Percentiles rank a stretch among this genome's conserved stretches.
phyloP scores from a whole-genome alignment of 1,140 invertebrate species.

The Euura saliciscinereae region DNA sequence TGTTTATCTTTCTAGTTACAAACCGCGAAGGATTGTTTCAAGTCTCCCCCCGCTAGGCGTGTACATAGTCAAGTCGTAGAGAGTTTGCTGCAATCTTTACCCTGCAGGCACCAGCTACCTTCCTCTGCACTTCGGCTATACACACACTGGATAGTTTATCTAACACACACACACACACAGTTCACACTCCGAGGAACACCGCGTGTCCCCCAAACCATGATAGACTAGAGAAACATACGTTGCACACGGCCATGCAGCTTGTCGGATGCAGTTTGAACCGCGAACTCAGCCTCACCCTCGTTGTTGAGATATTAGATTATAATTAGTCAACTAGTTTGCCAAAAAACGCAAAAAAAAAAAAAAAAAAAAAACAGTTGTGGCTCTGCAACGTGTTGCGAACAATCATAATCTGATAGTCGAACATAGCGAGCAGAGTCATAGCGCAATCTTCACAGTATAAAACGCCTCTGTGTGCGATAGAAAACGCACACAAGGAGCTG shows the following conservation, averaged over 20 bases:
- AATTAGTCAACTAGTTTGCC: background rate
- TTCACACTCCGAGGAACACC: too few relatives aligned
- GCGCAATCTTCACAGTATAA: background rate
- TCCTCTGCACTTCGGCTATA: too few relatives aligned
- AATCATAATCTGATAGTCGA: background rate
- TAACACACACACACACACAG: too few relatives aligned
- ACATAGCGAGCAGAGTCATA: conserved; percentile 1
- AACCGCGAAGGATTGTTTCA: too few relatives aligned
- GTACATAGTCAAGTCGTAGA: too few relatives aligned
- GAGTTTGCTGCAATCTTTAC: too few relatives aligned
- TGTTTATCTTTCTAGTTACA: too few relatives aligned
- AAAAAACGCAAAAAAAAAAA: background rate
- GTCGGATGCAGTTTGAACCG: background rate
- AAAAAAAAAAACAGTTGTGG: background rate
- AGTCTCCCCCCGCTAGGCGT: too few relatives aligned
- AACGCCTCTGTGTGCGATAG: background rate
- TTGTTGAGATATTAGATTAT: background rate
- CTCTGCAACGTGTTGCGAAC: background rate
- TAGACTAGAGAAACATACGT: too few relatives aligned
- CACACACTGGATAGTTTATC: too few relatives aligned
- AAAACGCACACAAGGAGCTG: background rate
- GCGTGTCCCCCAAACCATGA: too few relatives aligned
- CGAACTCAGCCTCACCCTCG: background rate
- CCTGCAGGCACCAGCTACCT: too few relatives aligned
- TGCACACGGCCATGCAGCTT: background rate